Base-by-base conservation (phyloP, 2,888 invertebrate genomes). In the Habrosyne pyritoides region DNA sequence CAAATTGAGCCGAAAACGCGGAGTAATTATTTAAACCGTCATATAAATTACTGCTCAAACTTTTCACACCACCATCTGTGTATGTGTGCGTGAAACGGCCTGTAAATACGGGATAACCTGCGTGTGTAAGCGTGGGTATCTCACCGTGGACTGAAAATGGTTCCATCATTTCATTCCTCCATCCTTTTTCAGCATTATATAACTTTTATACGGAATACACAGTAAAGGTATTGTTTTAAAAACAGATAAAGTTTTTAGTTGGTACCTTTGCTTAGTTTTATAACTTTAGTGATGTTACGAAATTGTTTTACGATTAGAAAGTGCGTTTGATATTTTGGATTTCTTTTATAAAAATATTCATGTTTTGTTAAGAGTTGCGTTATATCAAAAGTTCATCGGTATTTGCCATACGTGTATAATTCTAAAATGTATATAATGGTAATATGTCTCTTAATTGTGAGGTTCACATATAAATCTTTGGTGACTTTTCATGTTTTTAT, bases 11-110 rank as follows among this genome's bases (percentile, higher is more conserved):
- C 84, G 90, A 91, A 91, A 92, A 91, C 89, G 89, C 83, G 84
- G 75, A 86, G 91, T 91, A 92, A 91, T 91, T 91, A 92, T 92
- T 92, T 92, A 91, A 91, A 91, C 90, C 91, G 89, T 91, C 91
- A 90, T 91, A 92, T 91, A 91, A 91, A 91, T 92, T 91, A 92
- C 91, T 81, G 87, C 85, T 87, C 84, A 88, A 88, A 91, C 92
- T 91, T 92, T 92, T 91, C 91, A 89, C 88, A 86, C 86, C 79
- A 71, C 67, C 57, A 48, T 30, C 57, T 47, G 49, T 61, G 60
- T 28, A 26, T 73, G 87, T 84, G 85, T 82, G 87, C 59, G 84
- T 82, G 68, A 61, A 62, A 63, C 62, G 62, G 59, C 56, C 64
- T 71, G 73, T 73, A 70, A 68, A 71, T 65, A 73, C 61, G 62